Evolutionary conservation across 2,888 invertebrate genomes (phyloP), one percentile per base, ranked within the genome.

Genomic region (Lamproptera curius): DNA sequence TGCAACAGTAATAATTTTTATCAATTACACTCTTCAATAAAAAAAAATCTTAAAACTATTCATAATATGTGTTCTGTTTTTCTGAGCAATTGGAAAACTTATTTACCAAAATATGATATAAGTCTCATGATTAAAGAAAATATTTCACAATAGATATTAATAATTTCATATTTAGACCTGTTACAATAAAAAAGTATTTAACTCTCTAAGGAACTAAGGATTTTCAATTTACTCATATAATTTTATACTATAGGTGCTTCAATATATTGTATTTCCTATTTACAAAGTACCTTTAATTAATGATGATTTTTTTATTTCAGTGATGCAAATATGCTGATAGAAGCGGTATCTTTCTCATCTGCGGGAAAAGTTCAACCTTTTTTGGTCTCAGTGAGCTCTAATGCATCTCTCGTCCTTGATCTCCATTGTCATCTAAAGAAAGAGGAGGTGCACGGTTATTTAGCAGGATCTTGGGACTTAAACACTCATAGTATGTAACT

Each of bases 381-480:
- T 76, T 84, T 95, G 45, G 92, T 98, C 4, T 94, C 95, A 14
- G 90, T 97, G 52, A 93, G 94, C 47, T 95, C 96, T 15, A 96
- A 96, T 65, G 94, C 97, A 1, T 92, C 95, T 50, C 88, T 97
- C 14, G 89, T 97, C 51, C 93, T 97, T 68, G 97, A 98, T 76
- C 94, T 98, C 62, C 98, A 98, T 74, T 95, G 96, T 67, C 97
- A 98, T 78, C 89, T 98, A 61, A 96, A 95, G n/a, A 94, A 93
- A 67, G 94, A 94, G 61, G 98, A 98, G 88, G 95, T 97, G 10
- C 95, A 96, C 67, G 98, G 98, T n/a, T 98, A 98, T 76, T 85
- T 98, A 42, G 98, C 95, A 42, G 98, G 98, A 2, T 93, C 94
- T 49, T 98, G 98, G 98, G 98, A 98, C 79, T 92, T 96, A 44